phyloP scores from a whole-genome alignment of 2,797 vertebrate genomes.

The Lacerta bilineata region DNA sequence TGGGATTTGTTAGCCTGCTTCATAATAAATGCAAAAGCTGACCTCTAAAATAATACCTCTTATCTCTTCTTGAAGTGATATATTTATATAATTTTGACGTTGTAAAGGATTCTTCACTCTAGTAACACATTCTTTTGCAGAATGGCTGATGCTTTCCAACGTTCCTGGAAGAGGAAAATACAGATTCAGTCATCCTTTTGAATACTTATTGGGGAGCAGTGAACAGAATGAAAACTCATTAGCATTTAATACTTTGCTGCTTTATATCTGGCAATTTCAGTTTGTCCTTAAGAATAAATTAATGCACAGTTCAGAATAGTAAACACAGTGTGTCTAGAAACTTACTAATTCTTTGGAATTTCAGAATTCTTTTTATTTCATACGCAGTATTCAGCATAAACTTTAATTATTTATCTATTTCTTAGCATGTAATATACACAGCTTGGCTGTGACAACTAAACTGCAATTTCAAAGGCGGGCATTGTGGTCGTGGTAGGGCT shows the following conservation, averaged over 20 bases:
- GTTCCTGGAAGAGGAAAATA: background rate
- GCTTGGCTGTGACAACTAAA: background rate
- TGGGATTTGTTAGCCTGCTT: background rate
- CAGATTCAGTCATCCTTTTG: background rate
- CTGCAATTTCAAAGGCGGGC: background rate
- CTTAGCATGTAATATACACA: background rate
- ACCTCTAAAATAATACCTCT: background rate
- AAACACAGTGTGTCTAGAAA: background rate
- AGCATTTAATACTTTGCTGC: background rate
- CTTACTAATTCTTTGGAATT: background rate
- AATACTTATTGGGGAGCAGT: background rate
- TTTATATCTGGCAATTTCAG: background rate
- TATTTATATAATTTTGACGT: background rate
- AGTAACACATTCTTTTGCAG: background rate
- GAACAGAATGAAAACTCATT: constrained; percentile 1
- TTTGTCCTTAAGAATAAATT: background rate
- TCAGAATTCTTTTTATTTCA: background rate
- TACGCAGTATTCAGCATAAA: background rate
- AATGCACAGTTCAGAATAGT: background rate
- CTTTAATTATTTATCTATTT: background rate
- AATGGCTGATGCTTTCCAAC: background rate
- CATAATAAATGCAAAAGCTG: background rate
- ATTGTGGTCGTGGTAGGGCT: background rate
- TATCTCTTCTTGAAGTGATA: background rate
- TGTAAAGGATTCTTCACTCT: background rate